These are phyloP conservation scores for Spea bombifrons DNA, from an alignment of 2,113 vertebrate genomes.

Conservation along the genomic window DNA sequence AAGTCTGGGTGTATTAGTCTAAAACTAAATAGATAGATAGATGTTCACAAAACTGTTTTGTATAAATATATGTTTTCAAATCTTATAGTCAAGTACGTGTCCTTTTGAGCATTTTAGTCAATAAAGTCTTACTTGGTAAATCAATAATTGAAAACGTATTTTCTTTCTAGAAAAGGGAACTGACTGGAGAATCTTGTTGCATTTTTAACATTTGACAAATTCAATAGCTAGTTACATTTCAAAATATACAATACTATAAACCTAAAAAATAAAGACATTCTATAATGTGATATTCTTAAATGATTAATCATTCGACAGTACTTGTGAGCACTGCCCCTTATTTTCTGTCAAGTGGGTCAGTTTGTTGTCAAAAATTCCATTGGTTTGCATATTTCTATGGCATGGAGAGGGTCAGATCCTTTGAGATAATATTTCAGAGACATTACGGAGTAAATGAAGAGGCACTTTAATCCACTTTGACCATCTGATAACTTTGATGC, in stretches of 20 bases:
- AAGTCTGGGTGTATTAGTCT: too few species aligned
- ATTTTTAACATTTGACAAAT: neutral
- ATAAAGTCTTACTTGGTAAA: constrained; percentile 3
- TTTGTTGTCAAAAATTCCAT: too few species aligned
- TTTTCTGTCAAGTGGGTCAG: neutral
- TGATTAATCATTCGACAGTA: neutral
- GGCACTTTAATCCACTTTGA: too few species aligned
- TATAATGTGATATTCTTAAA: neutral
- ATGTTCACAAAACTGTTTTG: too few species aligned
- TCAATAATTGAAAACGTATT: constrained; percentile 21
- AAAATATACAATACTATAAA: constrained; percentile 1
- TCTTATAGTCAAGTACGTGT: too few species aligned
- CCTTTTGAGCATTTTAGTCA: neutral
- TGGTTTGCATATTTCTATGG: too few species aligned
- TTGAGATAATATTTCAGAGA: too few species aligned
- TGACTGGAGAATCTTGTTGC: constrained; percentile 14
- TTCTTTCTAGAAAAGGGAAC: neutral
- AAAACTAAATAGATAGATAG: too few species aligned
- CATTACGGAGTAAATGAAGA: too few species aligned
- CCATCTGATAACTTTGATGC: too few species aligned
- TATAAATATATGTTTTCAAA: too few species aligned
- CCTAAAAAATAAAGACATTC: neutral
- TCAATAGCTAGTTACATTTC: constrained; percentile 13
- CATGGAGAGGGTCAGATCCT: too few species aligned
- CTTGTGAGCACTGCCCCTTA: neutral